phyloP scores from a whole-genome alignment of 2,797 vertebrate species.

The Carcharodon carcharias region DNA sequence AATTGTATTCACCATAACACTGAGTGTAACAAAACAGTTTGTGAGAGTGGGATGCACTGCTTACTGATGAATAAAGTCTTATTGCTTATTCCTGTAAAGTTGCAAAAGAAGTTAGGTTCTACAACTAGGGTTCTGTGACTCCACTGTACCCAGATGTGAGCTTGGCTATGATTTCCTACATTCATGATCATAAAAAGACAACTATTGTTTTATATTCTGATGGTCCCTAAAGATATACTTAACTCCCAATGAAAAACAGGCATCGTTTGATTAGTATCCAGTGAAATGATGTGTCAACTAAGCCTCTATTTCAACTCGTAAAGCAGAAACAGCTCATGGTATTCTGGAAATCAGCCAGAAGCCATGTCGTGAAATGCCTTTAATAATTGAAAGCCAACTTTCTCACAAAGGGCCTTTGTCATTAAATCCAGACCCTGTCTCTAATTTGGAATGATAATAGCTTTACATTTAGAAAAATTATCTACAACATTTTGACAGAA shows the following conservation, averaged over 20 bases:
- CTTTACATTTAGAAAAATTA: neutral
- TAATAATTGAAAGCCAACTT: neutral
- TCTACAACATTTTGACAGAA: neutral
- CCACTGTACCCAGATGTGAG: neutral
- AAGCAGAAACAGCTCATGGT: neutral
- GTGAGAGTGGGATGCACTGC: neutral
- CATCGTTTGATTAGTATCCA: neutral
- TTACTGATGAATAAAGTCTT: neutral
- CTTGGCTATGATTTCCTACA: neutral
- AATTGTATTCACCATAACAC: neutral
- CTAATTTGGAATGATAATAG: neutral
- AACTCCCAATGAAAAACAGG: neutral
- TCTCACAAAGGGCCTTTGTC: neutral
- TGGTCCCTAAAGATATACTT: neutral
- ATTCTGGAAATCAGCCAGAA: neutral
- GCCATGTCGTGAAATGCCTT: neutral
- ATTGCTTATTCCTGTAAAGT: neutral
- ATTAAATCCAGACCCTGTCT: neutral
- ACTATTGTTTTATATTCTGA: neutral
- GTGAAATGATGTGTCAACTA: neutral
- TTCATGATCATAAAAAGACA: neutral
- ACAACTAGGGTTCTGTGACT: neutral
- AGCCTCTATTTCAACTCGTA: neutral
- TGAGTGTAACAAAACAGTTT: neutral
- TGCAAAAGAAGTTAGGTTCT: neutral